These are phyloP conservation scores for Lordiphosa collinella DNA, from an alignment of 1,140 invertebrate species.

Conservation along the genomic window DNA sequence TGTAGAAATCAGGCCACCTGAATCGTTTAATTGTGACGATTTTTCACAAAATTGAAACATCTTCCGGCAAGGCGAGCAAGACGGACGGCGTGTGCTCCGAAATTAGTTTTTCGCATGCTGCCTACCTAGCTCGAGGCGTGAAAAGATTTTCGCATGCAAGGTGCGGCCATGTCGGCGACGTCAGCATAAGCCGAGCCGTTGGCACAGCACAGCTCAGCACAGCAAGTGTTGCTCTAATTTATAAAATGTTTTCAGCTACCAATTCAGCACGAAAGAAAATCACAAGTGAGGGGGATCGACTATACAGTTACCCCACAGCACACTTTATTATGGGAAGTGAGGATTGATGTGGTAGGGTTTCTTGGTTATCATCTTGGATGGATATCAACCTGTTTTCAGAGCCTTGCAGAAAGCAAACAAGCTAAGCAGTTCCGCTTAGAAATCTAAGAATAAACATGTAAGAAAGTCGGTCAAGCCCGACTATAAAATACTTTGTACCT, in stretches of 20 bases:
- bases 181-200: conserved; percentile 20
- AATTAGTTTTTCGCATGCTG: conserved; percentile 75
- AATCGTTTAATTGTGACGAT: conserved; percentile 71
- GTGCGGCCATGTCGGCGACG: conserved; percentile 48
- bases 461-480: too few relatives aligned
- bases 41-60: conserved; percentile 75
- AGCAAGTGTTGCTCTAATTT: conserved; percentile 75
- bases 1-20: conserved; percentile 65
- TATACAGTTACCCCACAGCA: not conserved
- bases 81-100: conserved; percentile 71
- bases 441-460: too few relatives aligned
- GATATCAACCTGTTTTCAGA: too few relatives aligned
- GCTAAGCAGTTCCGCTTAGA: too few relatives aligned
- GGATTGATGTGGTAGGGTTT: too few relatives aligned
- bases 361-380: too few relatives aligned
- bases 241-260: conserved; percentile 71
- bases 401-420: too few relatives aligned
- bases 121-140: conserved; percentile 53
- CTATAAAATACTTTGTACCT: too few relatives aligned
- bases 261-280: conserved; percentile 29
- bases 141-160: conserved; percentile 75
- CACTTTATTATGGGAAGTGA: too few relatives aligned
- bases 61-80: conserved; percentile 64
- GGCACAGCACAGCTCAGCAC: conserved; percentile 29
- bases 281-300: conserved; percentile 5